Conservation (phyloP, 2,888 invertebrate species). For the Mesorhabditis spiculigera region DNA sequence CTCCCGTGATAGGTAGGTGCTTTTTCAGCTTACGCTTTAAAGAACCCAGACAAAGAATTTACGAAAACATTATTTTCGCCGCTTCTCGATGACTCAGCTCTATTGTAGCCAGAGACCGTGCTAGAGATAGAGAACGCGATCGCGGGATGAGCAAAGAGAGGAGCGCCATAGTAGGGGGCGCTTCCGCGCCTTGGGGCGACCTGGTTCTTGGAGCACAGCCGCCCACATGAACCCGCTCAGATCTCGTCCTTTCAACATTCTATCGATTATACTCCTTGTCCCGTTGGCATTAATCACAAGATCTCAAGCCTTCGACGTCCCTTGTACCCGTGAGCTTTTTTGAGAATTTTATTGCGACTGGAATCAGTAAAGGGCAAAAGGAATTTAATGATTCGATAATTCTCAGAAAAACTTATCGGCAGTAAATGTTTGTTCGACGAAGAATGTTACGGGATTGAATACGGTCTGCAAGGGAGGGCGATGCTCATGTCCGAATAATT, state of each 20-base stretch:
- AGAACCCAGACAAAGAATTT: too few species aligned
- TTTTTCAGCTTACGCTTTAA: too few species aligned
- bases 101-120: too few species aligned
- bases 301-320: constrained; percentile 47
- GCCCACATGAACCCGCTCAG: too few species aligned
- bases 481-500: constrained; percentile 57
- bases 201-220: too few species aligned
- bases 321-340: constrained; percentile 51
- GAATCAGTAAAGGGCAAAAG: not conserved
- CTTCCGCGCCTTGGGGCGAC: too few species aligned
- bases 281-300: not conserved
- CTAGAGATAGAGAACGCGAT: too few species aligned
- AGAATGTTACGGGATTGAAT: constrained; percentile 58
- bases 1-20: too few species aligned
- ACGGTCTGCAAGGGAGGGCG: constrained; percentile 52
- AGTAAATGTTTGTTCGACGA: constrained; percentile 55
- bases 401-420: constrained; percentile 56
- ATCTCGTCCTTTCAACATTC: constrained; percentile 13
- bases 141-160: too few species aligned
- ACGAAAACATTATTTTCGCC: too few species aligned
- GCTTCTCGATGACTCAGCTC: too few species aligned
- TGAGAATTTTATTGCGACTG: not conserved
- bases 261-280: constrained; percentile 25
- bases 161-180: too few species aligned
- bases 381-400: not conserved